phyloP scores from a whole-genome alignment of 2,888 invertebrate species.

The Drosophila borborema region DNA sequence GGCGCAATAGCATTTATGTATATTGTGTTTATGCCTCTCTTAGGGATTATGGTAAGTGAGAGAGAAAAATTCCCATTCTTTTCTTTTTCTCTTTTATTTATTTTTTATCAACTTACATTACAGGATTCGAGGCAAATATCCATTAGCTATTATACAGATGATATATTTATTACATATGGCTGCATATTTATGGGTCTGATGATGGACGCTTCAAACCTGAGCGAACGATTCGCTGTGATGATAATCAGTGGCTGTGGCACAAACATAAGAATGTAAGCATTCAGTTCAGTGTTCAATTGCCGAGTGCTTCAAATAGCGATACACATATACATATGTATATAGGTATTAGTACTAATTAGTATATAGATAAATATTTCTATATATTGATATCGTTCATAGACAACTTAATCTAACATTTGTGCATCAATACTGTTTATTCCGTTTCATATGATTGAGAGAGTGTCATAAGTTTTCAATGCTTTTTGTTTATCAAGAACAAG shows the following conservation, averaged over 20 bases:
- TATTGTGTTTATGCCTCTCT: conserved; percentile 44
- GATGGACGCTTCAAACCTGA: conserved; percentile 60
- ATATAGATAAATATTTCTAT: background rate
- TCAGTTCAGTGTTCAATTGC: background rate
- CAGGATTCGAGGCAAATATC: conserved; percentile 35
- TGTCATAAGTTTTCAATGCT: conserved; percentile 6
- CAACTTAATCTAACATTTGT: background rate
- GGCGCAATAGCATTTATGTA: conserved; percentile 56
- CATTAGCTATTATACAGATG: conserved; percentile 43
- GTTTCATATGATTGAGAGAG: conserved; percentile 4
- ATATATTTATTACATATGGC: conserved; percentile 41
- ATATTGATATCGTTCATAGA: background rate
- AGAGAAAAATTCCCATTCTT: no score
- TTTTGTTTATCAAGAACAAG: background rate
- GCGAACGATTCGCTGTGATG: conserved; percentile 31
- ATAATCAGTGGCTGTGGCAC: conserved; percentile 31
- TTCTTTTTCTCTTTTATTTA: no score
- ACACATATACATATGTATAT: background rate
- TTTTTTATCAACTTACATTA: background rate
- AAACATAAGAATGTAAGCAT: conserved; percentile 43
- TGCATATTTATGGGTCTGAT: conserved; percentile 41
- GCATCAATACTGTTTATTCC: background rate
- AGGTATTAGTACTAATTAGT: background rate
- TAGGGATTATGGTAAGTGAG: conserved; percentile 43
- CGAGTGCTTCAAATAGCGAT: background rate